A percentile compares a stretch with the other conserved stretches of the same genome.
These are phyloP conservation scores for Emberiza fucata DNA, from an alignment of 2,113 vertebrate species.

Conservation along the genomic window DNA sequence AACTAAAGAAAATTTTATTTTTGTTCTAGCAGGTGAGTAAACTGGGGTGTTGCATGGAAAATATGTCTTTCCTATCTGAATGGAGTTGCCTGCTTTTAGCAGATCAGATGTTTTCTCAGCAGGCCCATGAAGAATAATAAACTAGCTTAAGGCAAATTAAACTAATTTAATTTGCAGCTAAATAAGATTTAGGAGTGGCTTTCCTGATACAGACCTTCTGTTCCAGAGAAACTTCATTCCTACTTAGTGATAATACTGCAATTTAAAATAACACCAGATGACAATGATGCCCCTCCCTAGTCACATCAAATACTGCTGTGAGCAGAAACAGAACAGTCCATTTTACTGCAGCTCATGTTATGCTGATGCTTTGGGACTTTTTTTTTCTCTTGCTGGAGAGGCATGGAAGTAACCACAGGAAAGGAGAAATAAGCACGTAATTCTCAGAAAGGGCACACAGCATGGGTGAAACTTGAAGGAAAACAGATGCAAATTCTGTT, in stretches of 20 bases:
- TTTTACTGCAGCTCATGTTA: not conserved
- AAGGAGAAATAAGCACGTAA: slow-evolving; percentile 5
- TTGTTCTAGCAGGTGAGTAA: not conserved
- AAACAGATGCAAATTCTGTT: not conserved
- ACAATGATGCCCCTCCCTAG: not conserved
- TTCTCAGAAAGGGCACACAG: not conserved
- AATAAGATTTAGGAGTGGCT: not conserved
- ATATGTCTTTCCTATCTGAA: not conserved
- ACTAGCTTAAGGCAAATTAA: not conserved
- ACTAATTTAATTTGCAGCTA: not conserved
- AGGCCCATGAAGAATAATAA: not conserved
- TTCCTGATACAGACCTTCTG: not conserved
- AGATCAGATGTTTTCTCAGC: not conserved
- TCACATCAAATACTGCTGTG: not conserved
- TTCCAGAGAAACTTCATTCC: not conserved
- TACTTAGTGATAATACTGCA: not conserved
- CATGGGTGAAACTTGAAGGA: not conserved
- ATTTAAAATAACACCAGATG: not conserved
- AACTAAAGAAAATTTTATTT: not conserved
- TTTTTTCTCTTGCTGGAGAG: not conserved
- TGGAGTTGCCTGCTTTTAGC: not conserved
- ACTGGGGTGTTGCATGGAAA: not conserved
- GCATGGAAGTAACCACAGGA: not conserved
- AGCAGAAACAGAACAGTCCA: not conserved
- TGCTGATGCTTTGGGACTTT: not conserved